A percentile compares a stretch with the other conserved stretches of the same genome.
These are phyloP conservation scores for Enteromius fasciolatus DNA, from an alignment of 2,797 vertebrate species.

Conservation along the genomic window DNA sequence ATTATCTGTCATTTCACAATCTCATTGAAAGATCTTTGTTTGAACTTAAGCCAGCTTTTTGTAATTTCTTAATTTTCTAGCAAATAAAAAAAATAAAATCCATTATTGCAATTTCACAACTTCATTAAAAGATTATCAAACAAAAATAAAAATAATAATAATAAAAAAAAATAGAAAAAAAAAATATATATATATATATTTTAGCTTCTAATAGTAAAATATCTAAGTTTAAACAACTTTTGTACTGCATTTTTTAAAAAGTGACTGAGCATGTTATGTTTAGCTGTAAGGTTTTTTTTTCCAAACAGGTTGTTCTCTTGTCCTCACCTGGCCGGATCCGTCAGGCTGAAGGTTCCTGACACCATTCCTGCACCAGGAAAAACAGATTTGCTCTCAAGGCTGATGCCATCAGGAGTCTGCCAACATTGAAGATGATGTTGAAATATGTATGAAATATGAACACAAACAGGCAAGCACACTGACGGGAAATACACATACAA, in stretches of 20 bases:
- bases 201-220: neutral
- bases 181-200: too few species aligned
- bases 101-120: too few species aligned
- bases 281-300: too few species aligned
- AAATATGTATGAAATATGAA: neutral
- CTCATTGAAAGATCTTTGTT: too few species aligned
- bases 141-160: too few species aligned
- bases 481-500: neutral
- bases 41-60: neutral
- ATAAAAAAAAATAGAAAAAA: too few species aligned
- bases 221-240: neutral
- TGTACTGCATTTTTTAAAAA: neutral
- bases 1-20: neutral
- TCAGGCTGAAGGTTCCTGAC: conserved; percentile 28
- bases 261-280: neutral
- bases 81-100: neutral
- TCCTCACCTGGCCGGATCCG: conserved; percentile 17
- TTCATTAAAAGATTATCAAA: too few species aligned
- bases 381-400: conserved; percentile 28
- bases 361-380: neutral
- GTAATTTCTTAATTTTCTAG: neutral
- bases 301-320: too few species aligned
- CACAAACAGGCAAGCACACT: neutral
- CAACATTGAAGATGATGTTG: neutral
- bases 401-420: conserved; percentile 32